Evolutionary conservation across 2,888 invertebrate genomes (phyloP).

Genomic region (Dichetophora obliterata): DNA sequence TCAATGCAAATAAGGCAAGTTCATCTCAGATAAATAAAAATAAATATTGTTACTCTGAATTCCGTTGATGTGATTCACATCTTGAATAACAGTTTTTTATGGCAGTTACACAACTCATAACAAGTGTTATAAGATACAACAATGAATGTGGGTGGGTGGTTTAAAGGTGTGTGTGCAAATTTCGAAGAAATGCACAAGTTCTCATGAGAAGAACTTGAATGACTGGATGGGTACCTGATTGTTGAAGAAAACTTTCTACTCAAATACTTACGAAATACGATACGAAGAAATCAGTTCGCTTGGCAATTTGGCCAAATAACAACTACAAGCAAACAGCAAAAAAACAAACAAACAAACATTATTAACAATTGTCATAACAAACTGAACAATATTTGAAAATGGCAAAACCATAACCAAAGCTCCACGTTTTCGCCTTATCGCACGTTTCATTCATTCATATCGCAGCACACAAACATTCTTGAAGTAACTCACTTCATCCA

Average conservation of each 20-base stretch:
- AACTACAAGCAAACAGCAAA: not conserved
- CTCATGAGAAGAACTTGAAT: no score
- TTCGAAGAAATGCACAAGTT: no score
- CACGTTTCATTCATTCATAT: slow-evolving; percentile 1
- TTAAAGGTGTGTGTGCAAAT: no score
- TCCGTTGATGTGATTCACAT: no score
- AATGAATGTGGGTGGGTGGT: no score
- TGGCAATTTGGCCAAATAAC: not conserved
- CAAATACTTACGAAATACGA: not conserved
- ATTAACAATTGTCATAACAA: not conserved
- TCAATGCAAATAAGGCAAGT: no score
- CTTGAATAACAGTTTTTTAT: no score
- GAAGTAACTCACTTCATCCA: not conserved
- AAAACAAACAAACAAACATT: not conserved
- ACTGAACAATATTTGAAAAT: not conserved
- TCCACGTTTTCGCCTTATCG: slow-evolving; percentile 11
- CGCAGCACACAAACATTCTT: not conserved
- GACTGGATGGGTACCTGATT: not conserved
- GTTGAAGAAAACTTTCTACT: not conserved
- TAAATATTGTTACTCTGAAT: no score
- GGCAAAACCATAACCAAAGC: not conserved
- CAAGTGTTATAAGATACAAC: no score
- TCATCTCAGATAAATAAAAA: no score
- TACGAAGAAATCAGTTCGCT: not conserved
- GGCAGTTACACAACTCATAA: no score